Base-by-base conservation (phyloP, 92 coral and sea anemone species). In the Actinernus sp. region DNA sequence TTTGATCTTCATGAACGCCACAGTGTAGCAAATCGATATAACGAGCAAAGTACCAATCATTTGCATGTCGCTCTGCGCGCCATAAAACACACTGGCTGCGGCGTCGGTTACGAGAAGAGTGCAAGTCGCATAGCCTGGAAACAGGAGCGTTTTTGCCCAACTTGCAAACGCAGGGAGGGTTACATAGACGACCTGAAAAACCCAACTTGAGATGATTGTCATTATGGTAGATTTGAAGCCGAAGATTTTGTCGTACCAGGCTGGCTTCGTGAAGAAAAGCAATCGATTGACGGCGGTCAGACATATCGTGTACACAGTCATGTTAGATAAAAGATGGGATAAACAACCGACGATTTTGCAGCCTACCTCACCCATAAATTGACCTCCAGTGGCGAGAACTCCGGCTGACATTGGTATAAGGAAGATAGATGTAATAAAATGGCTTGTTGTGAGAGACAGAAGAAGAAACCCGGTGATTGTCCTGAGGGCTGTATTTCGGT, bases 321-420 rank as follows among this genome's bases (percentile, higher is more conserved):
- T 40, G 36, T 68, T 68, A 4, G 47, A 41, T 18, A 68, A 38
- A 8, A 68, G 21, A 17, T 54, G 57, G 2, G 76, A 0, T 19
- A 51, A 14, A 34, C 46, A 68, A 30, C 61, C 76, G 28, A 68
- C 40, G 2, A 53, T 41, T 41, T 68, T 20, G 44, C 76, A 68
- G 11, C 54, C 76, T 22, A 25, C 14, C 19, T 10, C 40, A 39
- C 76, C 76, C 76, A 68, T 68, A 31, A 34, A 68, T 55, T 37
- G 39, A 29, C 31, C 20, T 1, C 76, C 76, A 10, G 76, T 68
- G 4, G 65, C 65, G 39, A 68, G 55, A 16, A 55, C 65, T 22
- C 76, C 76, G 40, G 55, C 44, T 17, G 76, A 68, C 61, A 55
- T 68, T 23, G 76, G 76, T 6, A 68, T 60, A 4, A 68, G 53